Evolutionary conservation across 1,140 invertebrate genomes (phyloP).

Genomic region (Tetranychus urticae): DNA sequence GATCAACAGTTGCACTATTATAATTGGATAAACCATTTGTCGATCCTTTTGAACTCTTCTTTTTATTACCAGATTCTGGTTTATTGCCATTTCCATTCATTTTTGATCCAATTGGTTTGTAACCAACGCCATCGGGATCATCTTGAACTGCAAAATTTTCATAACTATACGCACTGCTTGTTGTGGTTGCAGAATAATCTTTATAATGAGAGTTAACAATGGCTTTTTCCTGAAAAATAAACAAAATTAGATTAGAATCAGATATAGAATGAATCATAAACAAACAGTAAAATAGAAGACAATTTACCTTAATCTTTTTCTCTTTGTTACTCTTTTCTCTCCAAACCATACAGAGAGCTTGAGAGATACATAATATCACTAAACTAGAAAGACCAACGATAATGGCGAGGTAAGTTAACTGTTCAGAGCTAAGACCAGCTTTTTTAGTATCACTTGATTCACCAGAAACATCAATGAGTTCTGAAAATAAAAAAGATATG

Average conservation of each 20-base stretch:
- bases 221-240: slow-evolving; percentile 40
- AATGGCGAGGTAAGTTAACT: slow-evolving; percentile 52
- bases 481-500: background rate
- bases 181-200: slow-evolving; percentile 39
- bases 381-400: slow-evolving; percentile 52
- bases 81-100: background rate
- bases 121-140: slow-evolving; percentile 1
- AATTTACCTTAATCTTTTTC: background rate
- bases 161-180: slow-evolving; percentile 64
- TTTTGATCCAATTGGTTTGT: background rate
- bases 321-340: slow-evolving; percentile 4
- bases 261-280: background rate
- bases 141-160: slow-evolving; percentile 32
- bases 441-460: background rate
- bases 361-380: slow-evolving; percentile 47
- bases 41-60: background rate
- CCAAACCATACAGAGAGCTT: slow-evolving; percentile 58
- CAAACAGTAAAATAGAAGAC: background rate
- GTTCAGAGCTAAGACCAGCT: slow-evolving; percentile 19
- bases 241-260: background rate
- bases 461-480: background rate
- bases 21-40: background rate
- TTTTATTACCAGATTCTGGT: background rate
- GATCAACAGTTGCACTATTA: background rate
- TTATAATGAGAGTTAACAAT: slow-evolving; percentile 57